Conservation (phyloP, 1,140 invertebrate genomes). For the Scaptomyza pallida region DNA sequence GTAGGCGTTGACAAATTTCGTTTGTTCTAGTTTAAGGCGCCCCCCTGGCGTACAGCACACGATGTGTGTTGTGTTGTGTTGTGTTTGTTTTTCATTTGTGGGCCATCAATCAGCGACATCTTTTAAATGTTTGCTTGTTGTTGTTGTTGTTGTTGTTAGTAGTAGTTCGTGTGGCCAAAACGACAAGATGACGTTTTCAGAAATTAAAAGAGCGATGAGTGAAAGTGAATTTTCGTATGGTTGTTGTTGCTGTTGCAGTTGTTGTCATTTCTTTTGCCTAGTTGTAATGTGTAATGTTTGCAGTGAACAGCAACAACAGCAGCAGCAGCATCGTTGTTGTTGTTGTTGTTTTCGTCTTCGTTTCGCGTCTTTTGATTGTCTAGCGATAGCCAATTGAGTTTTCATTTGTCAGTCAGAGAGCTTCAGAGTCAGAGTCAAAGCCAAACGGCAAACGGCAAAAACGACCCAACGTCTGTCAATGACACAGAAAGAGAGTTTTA, state of each 20-base stretch:
- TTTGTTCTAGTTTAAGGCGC: slow-evolving; percentile 73
- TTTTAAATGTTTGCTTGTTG: slow-evolving; percentile 53
- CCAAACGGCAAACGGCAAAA: slow-evolving; percentile 38
- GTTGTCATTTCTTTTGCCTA: slow-evolving; percentile 72
- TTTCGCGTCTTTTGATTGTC: slow-evolving; percentile 73
- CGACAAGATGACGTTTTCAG: slow-evolving; percentile 78
- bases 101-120: slow-evolving; percentile 59
- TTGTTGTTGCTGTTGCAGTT: slow-evolving; percentile 48
- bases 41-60: slow-evolving; percentile 31
- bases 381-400: slow-evolving; percentile 80
- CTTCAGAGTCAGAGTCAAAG: slow-evolving; percentile 10
- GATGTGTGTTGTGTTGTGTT: too few relatives aligned
- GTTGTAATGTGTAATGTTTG: slow-evolving; percentile 81
- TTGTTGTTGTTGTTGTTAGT: slow-evolving; percentile 41
- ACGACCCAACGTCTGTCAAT: slow-evolving; percentile 72
- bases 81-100: slow-evolving; percentile 9
- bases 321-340: slow-evolving; percentile 29
- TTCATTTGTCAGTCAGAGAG: slow-evolving; percentile 70
- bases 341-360: slow-evolving; percentile 55
- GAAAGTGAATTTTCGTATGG: slow-evolving; percentile 77
- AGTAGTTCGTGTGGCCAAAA: too few relatives aligned
- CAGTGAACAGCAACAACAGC: slow-evolving; percentile 47
- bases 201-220: slow-evolving; percentile 76
- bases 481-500: slow-evolving; percentile 80
- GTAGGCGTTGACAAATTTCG: slow-evolving; percentile 57